A percentile compares a stretch with the other conserved stretches of the same genome.
Evolutionary conservation across 1,140 invertebrate species (phyloP).

Genomic region (Ceratosolen solmsi): DNA sequence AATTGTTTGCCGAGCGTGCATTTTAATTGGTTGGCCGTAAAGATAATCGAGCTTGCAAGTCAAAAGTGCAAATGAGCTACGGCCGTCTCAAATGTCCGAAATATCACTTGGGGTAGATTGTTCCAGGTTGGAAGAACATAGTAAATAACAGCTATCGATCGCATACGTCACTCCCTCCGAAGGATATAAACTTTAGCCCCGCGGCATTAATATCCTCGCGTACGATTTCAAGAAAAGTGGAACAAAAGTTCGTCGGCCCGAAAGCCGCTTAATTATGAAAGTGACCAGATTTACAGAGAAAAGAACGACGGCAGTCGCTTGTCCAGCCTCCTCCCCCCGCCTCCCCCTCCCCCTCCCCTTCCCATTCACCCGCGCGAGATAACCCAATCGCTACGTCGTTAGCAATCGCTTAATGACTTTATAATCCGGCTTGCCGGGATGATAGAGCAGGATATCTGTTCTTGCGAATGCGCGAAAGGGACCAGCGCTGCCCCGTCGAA

Average conservation of each 20-base stretch:
- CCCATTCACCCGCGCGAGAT: not conserved
- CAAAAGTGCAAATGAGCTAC: too few species aligned
- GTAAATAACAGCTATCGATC: too few species aligned
- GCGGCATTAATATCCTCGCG: not conserved
- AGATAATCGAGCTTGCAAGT: too few species aligned
- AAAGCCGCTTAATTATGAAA: slow-evolving; percentile 2
- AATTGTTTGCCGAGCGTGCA: too few species aligned
- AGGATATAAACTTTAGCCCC: too few species aligned
- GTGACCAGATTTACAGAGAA: not conserved
- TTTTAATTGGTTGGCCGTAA: too few species aligned
- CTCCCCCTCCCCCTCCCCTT: too few species aligned
- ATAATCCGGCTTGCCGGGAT: slow-evolving; percentile 12
- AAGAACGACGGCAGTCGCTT: not conserved
- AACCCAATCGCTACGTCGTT: not conserved
- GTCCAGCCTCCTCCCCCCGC: too few species aligned
- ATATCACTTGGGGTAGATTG: too few species aligned
- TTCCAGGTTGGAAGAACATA: too few species aligned
- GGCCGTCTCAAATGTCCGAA: too few species aligned
- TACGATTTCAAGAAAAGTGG: not conserved
- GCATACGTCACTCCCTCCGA: too few species aligned
- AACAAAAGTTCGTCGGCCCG: not conserved
- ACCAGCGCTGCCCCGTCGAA: not conserved
- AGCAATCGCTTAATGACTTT: slow-evolving; percentile 42
- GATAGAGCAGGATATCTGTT: slow-evolving; percentile 10
- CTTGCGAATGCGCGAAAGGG: not conserved